A percentile compares a stretch with the other conserved stretches of the same genome.
Evolutionary conservation across 2,797 vertebrate species (phyloP).

Genomic region (Labroides dimidiatus): DNA sequence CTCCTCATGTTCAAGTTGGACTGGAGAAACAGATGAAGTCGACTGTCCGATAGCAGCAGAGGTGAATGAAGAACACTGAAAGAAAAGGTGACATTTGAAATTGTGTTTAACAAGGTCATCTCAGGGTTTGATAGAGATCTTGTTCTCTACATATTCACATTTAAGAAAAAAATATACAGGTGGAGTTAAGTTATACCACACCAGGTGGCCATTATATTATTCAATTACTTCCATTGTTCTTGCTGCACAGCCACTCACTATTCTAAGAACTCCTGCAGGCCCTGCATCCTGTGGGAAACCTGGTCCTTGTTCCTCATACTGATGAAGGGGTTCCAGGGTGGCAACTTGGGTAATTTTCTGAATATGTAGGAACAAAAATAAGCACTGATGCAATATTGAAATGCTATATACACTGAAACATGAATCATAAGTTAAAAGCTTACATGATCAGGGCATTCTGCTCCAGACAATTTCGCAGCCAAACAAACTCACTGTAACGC

Average conservation of each 20-base stretch:
- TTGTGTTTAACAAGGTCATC: neutral
- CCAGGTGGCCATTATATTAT: conserved; percentile 8
- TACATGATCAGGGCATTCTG: conserved; percentile 91
- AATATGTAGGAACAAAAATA: neutral
- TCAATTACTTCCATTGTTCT: neutral
- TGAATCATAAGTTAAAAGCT: neutral
- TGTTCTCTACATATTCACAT: neutral
- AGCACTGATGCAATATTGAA: neutral
- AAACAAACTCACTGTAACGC: conserved; percentile 94
- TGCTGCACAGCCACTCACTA: conserved; percentile 81
- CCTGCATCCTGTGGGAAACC: conserved; percentile 89
- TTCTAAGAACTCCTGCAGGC: conserved; percentile 92
- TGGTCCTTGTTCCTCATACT: conserved; percentile 88
- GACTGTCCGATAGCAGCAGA: conserved; percentile 92
- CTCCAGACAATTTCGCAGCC: conserved; percentile 93
- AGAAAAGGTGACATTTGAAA: neutral
- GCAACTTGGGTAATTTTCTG: conserved; percentile 93
- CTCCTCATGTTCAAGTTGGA: conserved; percentile 88
- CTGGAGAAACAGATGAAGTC: conserved; percentile 97
- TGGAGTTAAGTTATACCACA: neutral
- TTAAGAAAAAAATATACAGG: too few species aligned
- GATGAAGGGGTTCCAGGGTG: conserved; percentile 93
- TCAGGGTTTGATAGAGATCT: neutral
- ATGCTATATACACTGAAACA: neutral
- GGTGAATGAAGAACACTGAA: conserved; percentile 87